Evolutionary conservation across 2,888 invertebrate species (phyloP), one percentile per base, ranked within the genome.

Genomic region (Eupithecia insigniata): DNA sequence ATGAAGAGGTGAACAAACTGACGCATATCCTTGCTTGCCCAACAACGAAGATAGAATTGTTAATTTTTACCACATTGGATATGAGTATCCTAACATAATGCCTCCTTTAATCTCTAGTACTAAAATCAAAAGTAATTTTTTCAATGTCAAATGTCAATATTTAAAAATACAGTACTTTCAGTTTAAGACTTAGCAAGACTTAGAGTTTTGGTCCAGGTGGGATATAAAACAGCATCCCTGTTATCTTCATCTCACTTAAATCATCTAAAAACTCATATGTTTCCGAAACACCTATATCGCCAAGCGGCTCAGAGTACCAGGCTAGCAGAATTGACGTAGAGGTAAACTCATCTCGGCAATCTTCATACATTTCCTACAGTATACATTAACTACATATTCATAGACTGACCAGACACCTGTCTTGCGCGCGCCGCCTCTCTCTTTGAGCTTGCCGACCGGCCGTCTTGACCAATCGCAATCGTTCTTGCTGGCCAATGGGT

Each of bases 371-470:
- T 74, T 78, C 69, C 74, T 46, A 60, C 61, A 70, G 76, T 72
- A 75, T 69, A 77, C 73, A 78, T 77, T 79, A 80, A 81, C 88
- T 91, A 87, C 90, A 92, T 92, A 92, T 91, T 91, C 91, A 91
- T 90, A 90, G 78, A 76, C 82, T 80, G 84, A 79, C 85, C 78
- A 74, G 89, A 88, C 89, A 88, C 85, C 86, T 91, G 91, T 89
- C 92, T 91, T 86, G 87, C 83, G 84, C 85, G 83, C 84, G 85
- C 89, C 92, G 91, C 92, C 92, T 92, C 90, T 89, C 79, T 79
- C 91, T 92, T 92, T 92, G 92, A 88, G 88, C 79, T 84, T 83
- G 86, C 89, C 90, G 90, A 85, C 76, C 71, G 82, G 79, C 79
- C 82, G 75, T 78, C 81, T 81, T 84, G 87, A 82, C 92, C 93